phyloP scores from a whole-genome alignment of 2,113 vertebrate species.

The Peromyscus leucopus region DNA sequence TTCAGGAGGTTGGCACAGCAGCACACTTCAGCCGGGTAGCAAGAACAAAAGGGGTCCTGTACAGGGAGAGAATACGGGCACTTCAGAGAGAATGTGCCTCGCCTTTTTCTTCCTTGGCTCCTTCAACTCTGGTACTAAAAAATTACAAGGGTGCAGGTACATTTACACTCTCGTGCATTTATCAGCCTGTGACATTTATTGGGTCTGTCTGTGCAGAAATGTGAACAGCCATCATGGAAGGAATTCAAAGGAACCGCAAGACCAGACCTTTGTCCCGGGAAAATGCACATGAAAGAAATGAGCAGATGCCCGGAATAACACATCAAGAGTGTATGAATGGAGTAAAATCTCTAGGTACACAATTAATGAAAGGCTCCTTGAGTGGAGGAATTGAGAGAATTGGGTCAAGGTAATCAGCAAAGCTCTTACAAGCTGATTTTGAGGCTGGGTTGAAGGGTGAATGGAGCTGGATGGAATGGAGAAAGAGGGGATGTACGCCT shows the following conservation, averaged over 20 bases:
- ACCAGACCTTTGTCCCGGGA: conserved; percentile 35
- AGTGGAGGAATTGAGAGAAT: conserved; percentile 62
- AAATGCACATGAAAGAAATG: conserved; percentile 33
- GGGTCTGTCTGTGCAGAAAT: conserved; percentile 45
- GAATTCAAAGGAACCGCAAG: background rate
- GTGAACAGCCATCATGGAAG: background rate
- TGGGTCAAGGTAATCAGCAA: conserved; percentile 71
- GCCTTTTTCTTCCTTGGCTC: conserved; percentile 25
- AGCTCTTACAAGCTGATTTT: conserved; percentile 49
- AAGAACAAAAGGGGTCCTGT: background rate
- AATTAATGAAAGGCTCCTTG: conserved; percentile 72
- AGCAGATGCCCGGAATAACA: conserved; percentile 46
- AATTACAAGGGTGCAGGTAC: background rate
- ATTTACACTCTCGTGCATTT: background rate
- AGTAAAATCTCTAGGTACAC: conserved; percentile 58
- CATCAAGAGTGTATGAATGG: conserved; percentile 25
- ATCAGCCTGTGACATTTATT: background rate
- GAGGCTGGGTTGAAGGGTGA: conserved; percentile 55
- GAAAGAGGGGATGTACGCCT: background rate
- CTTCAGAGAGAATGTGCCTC: conserved; percentile 25
- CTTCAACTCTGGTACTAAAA: conserved; percentile 47
- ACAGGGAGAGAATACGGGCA: background rate
- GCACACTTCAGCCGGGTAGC: conserved; percentile 39
- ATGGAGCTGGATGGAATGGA: background rate
- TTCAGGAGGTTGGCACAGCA: conserved; percentile 9